These are phyloP conservation scores for Synanceia verrucosa DNA, from an alignment of 2,797 vertebrate genomes.

Conservation along the genomic window DNA sequence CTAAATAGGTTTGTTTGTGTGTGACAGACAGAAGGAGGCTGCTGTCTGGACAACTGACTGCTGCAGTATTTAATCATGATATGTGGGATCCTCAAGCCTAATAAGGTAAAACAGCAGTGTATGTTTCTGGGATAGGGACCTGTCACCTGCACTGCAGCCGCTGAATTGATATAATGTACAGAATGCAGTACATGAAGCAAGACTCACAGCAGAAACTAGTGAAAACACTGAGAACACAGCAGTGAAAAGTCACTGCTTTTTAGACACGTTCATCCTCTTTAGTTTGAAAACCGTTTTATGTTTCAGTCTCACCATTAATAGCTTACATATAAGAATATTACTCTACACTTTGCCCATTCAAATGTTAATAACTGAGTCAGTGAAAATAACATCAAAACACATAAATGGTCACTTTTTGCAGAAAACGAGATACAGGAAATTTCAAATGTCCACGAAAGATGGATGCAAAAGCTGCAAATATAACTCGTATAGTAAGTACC, in stretches of 20 bases:
- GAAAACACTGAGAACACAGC: not conserved
- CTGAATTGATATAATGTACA: not conserved
- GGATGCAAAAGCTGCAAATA: too few relatives aligned
- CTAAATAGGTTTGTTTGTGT: slow-evolving; percentile 62
- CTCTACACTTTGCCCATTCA: not conserved
- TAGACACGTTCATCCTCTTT: too few relatives aligned
- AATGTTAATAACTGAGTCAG: not conserved
- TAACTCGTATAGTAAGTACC: too few relatives aligned
- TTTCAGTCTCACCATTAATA: not conserved
- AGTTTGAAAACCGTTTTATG: too few relatives aligned
- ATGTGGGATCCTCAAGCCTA: slow-evolving; percentile 32
- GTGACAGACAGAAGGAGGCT: slow-evolving; percentile 6
- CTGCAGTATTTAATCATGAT: slow-evolving; percentile 51
- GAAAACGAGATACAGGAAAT: not conserved
- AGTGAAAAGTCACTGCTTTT: too few relatives aligned
- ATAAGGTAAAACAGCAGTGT: slow-evolving; percentile 25
- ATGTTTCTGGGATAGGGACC: not conserved
- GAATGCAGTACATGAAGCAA: not conserved
- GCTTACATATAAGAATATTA: not conserved
- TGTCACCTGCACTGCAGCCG: slow-evolving; percentile 21
- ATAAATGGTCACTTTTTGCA: not conserved
- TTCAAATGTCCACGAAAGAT: not conserved
- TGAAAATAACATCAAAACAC: not conserved
- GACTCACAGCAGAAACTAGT: too few relatives aligned
- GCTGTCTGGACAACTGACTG: slow-evolving; percentile 11